phyloP scores from a whole-genome alignment of 2,888 invertebrate genomes.

The Perizoma flavofasciatum region DNA sequence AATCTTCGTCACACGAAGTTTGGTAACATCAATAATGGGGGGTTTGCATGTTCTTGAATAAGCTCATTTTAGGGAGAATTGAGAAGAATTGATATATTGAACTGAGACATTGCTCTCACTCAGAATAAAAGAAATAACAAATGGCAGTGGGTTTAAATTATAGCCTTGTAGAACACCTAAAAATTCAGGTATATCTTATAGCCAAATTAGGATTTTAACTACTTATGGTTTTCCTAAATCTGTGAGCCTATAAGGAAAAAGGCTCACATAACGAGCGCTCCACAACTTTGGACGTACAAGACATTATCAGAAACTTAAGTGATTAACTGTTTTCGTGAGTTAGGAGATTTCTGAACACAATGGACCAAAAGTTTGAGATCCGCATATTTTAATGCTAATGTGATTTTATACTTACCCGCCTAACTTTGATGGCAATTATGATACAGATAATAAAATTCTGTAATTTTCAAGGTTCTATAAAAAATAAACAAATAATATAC shows the following conservation, averaged over 20 bases:
- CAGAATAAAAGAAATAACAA: too few relatives aligned
- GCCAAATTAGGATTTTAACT: background rate
- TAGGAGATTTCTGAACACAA: conserved; percentile 49
- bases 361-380: conserved; percentile 60
- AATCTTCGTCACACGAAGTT: conserved; percentile 41
- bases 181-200: too few relatives aligned
- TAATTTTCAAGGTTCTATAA: background rate
- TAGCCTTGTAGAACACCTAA: too few relatives aligned
- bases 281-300: conserved; percentile 45
- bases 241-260: conserved; percentile 31
- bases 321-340: conserved; percentile 67
- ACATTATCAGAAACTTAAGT: conserved; percentile 72
- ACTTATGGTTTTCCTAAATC: conserved; percentile 4
- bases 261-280: conserved; percentile 31
- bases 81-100: too few relatives aligned
- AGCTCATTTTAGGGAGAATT: conserved; percentile 8
- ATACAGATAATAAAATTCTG: conserved; percentile 14
- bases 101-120: background rate
- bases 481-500: too few relatives aligned
- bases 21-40: conserved; percentile 46
- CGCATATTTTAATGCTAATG: conserved; percentile 67
- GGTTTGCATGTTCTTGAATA: conserved; percentile 32
- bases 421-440: conserved; percentile 40
- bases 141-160: too few relatives aligned
- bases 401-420: conserved; percentile 48